phyloP scores from a whole-genome alignment of 2,888 invertebrate species.

The Orchesella flavescens region DNA sequence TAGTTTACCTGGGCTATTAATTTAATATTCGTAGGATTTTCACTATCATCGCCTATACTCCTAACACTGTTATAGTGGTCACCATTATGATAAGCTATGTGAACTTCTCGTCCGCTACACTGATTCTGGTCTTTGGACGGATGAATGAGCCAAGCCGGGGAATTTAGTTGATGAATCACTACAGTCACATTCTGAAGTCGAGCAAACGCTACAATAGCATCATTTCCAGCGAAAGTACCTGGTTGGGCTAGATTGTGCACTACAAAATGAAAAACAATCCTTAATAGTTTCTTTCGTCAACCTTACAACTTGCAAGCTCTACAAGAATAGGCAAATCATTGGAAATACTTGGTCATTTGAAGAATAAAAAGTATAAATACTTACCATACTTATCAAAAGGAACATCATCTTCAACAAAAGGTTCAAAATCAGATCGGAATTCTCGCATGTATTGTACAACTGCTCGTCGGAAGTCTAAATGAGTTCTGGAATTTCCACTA shows the following conservation, averaged over 20 bases:
- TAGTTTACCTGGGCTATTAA: constrained; percentile 56
- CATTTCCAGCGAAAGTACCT: constrained; percentile 77
- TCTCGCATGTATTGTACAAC: constrained; percentile 75
- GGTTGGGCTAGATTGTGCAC: constrained; percentile 41
- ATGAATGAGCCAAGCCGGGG: constrained; percentile 71
- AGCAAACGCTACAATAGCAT: constrained; percentile 77
- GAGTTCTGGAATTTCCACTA: constrained; percentile 75
- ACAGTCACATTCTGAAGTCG: constrained; percentile 75
- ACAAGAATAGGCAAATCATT: too few relatives aligned
- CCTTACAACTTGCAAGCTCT: too few relatives aligned
- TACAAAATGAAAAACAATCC: constrained; percentile 7
- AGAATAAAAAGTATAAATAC: constrained; percentile 45
- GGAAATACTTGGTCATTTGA: too few relatives aligned
- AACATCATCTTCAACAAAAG: constrained; percentile 76
- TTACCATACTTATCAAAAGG: constrained; percentile 76
- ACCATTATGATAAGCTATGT: constrained; percentile 74
- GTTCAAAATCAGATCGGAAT: constrained; percentile 76
- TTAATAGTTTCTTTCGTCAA: background rate
- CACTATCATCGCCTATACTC: constrained; percentile 70
- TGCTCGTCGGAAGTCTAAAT: constrained; percentile 75
- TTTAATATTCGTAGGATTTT: constrained; percentile 68
- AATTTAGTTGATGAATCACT: constrained; percentile 74
- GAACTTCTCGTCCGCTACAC: constrained; percentile 74
- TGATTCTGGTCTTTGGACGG: constrained; percentile 67
- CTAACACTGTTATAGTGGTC: constrained; percentile 76